These are phyloP conservation scores for Drosophila kurseongensis DNA, from an alignment of 1,140 invertebrate species.

Conservation along the genomic window DNA sequence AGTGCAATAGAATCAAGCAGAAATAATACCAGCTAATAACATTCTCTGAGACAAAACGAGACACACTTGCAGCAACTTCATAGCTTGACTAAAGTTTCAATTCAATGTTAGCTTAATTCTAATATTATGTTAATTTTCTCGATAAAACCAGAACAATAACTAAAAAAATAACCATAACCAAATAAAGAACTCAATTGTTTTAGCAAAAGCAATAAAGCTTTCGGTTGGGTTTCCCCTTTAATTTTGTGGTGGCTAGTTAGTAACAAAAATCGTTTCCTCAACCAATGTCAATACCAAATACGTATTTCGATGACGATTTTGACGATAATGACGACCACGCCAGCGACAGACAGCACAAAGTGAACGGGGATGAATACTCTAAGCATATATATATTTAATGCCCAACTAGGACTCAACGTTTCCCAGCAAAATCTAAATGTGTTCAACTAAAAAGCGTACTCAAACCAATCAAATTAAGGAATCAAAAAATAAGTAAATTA, in stretches of 20 bases:
- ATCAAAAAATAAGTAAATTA: conserved; percentile 20
- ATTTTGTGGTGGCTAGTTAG: conserved; percentile 22
- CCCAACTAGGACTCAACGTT: conserved; percentile 41
- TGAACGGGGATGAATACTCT: conserved; percentile 29
- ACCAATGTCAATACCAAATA: conserved; percentile 71
- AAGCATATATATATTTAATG: conserved; percentile 28
- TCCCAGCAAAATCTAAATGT: conserved; percentile 46
- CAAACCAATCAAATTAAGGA: conserved; percentile 10
- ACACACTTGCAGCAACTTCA: conserved; percentile 85
- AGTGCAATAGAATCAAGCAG: conserved; percentile 13
- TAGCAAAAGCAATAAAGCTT: conserved; percentile 62
- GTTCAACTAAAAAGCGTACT: conserved; percentile 27
- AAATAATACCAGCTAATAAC: conserved; percentile 36
- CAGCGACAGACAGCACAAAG: conserved; percentile 46
- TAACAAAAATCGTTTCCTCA: conserved; percentile 82
- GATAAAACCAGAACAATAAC: conserved; percentile 38
- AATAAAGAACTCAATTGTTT: conserved; percentile 42
- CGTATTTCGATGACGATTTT: conserved; percentile 46
- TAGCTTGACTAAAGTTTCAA: conserved; percentile 82
- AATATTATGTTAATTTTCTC: conserved; percentile 48
- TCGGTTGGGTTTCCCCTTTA: conserved; percentile 12
- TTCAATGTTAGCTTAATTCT: conserved; percentile 76
- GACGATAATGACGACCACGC: conserved; percentile 44
- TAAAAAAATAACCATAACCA: conserved; percentile 31
- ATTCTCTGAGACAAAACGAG: conserved; percentile 41